A percentile compares a stretch with the other conserved stretches of the same genome.
Evolutionary conservation across 2,888 invertebrate species (phyloP).

Genomic region (Amphiduros pacificus): DNA sequence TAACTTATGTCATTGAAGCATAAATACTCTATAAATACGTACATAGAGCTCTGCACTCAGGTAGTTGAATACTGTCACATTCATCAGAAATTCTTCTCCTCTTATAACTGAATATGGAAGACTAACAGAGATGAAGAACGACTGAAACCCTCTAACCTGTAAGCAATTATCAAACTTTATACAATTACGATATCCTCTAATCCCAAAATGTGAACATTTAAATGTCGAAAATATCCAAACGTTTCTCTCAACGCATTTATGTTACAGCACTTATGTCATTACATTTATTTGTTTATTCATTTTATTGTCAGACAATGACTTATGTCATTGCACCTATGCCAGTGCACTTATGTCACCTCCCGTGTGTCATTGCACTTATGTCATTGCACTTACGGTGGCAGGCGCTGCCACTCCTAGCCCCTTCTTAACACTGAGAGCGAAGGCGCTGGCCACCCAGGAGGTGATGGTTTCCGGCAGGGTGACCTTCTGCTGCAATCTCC

Average conservation of each 20-base stretch:
- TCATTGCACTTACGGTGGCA: conserved; percentile 65
- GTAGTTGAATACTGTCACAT: conserved; percentile 87
- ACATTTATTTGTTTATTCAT: no score
- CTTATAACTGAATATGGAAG: conserved; percentile 85
- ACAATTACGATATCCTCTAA: no score
- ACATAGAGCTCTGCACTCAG: conserved; percentile 66
- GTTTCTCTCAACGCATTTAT: no score
- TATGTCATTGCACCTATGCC: no score
- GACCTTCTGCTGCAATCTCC: conserved; percentile 64
- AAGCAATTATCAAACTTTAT: conserved; percentile 35
- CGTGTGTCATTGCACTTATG: no score
- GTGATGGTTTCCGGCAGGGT: conserved; percentile 81
- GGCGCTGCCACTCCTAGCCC: conserved; percentile 76
- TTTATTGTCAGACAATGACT: no score
- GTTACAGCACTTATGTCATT: no score
- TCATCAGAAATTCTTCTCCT: conserved; percentile 87
- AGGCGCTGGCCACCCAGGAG: conserved; percentile 82
- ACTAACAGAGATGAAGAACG: conserved; percentile 83
- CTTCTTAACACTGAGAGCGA: conserved; percentile 74
- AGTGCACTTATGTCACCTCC: no score
- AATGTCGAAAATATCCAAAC: no score
- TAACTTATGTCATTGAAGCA: no score
- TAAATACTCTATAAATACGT: no score
- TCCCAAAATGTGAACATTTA: no score
- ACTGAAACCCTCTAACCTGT: conserved; percentile 75